These are phyloP conservation scores for Syngnathus rostellatus DNA, from an alignment of 2,797 vertebrate species.

Conservation along the genomic window DNA sequence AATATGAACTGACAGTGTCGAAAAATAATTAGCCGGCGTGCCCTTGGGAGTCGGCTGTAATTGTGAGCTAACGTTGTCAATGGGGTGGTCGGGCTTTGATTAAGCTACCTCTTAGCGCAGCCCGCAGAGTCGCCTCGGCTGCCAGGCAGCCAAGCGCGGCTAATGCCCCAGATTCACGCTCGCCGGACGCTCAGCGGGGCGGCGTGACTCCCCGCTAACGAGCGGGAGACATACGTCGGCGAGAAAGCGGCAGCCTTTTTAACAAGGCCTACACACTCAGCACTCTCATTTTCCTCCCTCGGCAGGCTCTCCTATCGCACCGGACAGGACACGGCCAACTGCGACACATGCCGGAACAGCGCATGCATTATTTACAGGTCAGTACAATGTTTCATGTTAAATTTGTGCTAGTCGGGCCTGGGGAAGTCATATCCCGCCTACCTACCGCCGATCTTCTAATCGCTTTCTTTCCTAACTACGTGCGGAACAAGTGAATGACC, in stretches of 20 bases:
- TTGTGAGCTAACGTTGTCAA: slow-evolving; percentile 1
- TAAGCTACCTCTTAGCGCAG: neutral
- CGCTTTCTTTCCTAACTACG: slow-evolving; percentile 19
- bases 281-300: slow-evolving; percentile 58
- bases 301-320: slow-evolving; percentile 95
- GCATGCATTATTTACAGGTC: slow-evolving; percentile 99
- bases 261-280: slow-evolving; percentile 57
- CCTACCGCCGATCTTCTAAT: slow-evolving; percentile 18
- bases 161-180: neutral
- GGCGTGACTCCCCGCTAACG: slow-evolving; percentile 40
- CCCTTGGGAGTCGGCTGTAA: neutral
- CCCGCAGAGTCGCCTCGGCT: neutral
- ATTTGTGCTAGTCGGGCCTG: slow-evolving; percentile 14
- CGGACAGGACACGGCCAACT: slow-evolving; percentile 98
- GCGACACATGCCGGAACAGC: slow-evolving; percentile 99
- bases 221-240: slow-evolving; percentile 40
- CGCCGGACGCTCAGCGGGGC: slow-evolving; percentile 10
- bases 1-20: neutral
- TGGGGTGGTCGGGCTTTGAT: neutral
- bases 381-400: slow-evolving; percentile 16
- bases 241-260: slow-evolving; percentile 41
- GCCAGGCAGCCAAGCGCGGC: neutral
- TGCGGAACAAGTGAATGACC: slow-evolving; percentile 18
- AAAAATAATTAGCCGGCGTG: neutral
- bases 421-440: neutral